Evolutionary conservation across 2,888 invertebrate species (phyloP).

Genomic region (Blera fallax): DNA sequence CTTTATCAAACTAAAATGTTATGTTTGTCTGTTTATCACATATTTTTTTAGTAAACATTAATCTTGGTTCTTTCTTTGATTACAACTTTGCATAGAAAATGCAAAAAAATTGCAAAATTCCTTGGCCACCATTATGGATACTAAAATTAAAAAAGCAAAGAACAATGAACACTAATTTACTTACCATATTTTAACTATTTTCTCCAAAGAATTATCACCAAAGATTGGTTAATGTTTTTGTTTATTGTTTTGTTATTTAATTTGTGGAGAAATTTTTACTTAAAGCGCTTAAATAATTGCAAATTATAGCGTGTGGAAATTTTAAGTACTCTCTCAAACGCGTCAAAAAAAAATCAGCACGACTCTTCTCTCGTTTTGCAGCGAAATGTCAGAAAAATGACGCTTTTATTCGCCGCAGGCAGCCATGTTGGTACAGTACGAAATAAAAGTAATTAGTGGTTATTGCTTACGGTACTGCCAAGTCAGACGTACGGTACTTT

Average conservation of each 20-base stretch:
- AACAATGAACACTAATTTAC: neutral
- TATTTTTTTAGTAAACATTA: neutral
- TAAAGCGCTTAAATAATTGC: slow-evolving; percentile 23
- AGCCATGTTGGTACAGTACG: slow-evolving; percentile 50
- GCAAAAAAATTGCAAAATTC: neutral
- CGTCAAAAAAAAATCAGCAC: slow-evolving; percentile 61
- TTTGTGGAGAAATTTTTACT: neutral
- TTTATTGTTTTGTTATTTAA: slow-evolving; percentile 20
- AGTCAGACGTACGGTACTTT: neutral
- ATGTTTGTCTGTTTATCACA: neutral
- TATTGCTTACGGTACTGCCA: slow-evolving; percentile 2
- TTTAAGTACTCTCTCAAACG: slow-evolving; percentile 26
- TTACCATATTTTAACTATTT: slow-evolving; percentile 51
- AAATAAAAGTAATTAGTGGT: neutral
- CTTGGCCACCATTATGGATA: slow-evolving; percentile 47
- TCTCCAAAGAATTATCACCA: neutral
- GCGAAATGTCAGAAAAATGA: slow-evolving; percentile 56
- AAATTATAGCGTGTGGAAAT: slow-evolving; percentile 38
- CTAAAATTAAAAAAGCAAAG: neutral
- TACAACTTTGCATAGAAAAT: neutral
- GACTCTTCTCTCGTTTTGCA: neutral
- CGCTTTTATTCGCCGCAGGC: slow-evolving; percentile 23
- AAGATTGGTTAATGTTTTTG: neutral
- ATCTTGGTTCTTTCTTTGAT: neutral
- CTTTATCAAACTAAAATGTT: neutral